Percentiles rank a stretch among this genome's conserved stretches.
Evolutionary conservation across 2,113 vertebrate species (phyloP).

Genomic region (Epinephelus lanceolatus): DNA sequence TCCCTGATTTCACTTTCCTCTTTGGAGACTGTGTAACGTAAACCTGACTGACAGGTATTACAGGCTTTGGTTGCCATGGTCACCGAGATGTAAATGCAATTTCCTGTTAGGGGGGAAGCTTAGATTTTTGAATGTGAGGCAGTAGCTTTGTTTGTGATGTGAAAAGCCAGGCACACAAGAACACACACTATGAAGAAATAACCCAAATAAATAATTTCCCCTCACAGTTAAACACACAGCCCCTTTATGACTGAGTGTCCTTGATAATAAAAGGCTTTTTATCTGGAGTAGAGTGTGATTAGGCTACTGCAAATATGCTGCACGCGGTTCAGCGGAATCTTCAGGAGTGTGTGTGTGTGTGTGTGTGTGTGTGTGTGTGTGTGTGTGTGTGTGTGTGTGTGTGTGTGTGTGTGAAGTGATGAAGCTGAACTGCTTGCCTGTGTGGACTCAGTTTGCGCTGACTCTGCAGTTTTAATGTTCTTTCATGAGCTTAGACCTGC

Average conservation of each 20-base stretch:
- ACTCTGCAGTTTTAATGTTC: slow-evolving; percentile 50
- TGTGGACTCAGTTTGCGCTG: slow-evolving; percentile 56
- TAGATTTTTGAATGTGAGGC: slow-evolving; percentile 21
- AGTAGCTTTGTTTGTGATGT: slow-evolving; percentile 21
- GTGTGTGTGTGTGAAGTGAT: slow-evolving; percentile 45
- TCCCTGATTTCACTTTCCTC: background rate
- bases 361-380: background rate
- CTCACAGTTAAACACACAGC: background rate
- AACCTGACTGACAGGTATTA: slow-evolving; percentile 51
- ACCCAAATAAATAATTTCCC: background rate
- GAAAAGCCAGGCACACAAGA: slow-evolving; percentile 12
- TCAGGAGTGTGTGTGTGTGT: background rate
- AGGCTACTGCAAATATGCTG: slow-evolving; percentile 22
- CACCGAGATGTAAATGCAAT: slow-evolving; percentile 59
- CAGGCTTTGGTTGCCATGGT: slow-evolving; percentile 51
- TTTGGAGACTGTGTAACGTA: slow-evolving; percentile 24
- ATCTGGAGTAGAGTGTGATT: slow-evolving; percentile 50
- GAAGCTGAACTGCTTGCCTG: slow-evolving; percentile 59
- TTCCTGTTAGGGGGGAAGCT: slow-evolving; percentile 52
- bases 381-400: slow-evolving; percentile 6
- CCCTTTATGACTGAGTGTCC: slow-evolving; percentile 30
- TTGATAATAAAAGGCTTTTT: slow-evolving; percentile 59
- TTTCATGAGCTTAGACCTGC: slow-evolving; percentile 60
- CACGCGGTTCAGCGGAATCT: slow-evolving; percentile 45
- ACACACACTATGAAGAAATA: background rate